Evolutionary conservation across 1,140 invertebrate species (phyloP).

Genomic region (Brachionus rotundiformis): DNA sequence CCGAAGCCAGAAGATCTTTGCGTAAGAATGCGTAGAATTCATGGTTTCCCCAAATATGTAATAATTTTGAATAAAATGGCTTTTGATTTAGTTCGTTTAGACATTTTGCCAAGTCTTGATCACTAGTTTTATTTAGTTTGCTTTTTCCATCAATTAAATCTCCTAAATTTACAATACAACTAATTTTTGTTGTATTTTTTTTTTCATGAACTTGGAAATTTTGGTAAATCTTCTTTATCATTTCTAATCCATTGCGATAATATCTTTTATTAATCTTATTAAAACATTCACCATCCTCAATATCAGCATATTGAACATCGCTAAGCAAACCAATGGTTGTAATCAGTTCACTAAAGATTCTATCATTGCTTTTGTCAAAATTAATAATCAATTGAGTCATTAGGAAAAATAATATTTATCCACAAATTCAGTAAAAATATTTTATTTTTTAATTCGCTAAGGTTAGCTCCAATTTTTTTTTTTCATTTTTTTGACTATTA

Average conservation of each 20-base stretch:
- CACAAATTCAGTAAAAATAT: too few relatives aligned
- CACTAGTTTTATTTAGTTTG: slow-evolving; percentile 46
- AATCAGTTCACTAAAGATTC: background rate
- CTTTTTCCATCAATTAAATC: slow-evolving; percentile 63
- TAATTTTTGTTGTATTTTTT: slow-evolving; percentile 26
- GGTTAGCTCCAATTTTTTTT: too few relatives aligned
- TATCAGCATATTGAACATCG: slow-evolving; percentile 63
- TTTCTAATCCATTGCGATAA: slow-evolving; percentile 59
- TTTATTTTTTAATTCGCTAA: too few relatives aligned
- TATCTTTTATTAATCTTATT: slow-evolving; percentile 56
- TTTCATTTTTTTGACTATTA: too few relatives aligned
- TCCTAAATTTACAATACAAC: slow-evolving; percentile 61
- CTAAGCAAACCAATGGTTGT: slow-evolving; percentile 58
- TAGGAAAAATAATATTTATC: too few relatives aligned
- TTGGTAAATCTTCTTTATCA: slow-evolving; percentile 57
- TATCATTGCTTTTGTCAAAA: background rate
- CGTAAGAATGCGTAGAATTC: slow-evolving; percentile 63
- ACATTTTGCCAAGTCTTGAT: slow-evolving; percentile 51
- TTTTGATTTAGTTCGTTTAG: background rate
- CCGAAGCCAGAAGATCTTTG: slow-evolving; percentile 54
- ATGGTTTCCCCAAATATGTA: slow-evolving; percentile 63
- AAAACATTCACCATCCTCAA: slow-evolving; percentile 58
- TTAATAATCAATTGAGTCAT: background rate
- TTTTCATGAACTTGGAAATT: slow-evolving; percentile 56
- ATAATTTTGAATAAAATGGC: slow-evolving; percentile 55